Percentiles rank a stretch among this genome's conserved stretches.
These are phyloP conservation scores for Pseudeuparius sepicola DNA, from an alignment of 2,888 invertebrate genomes.

Conservation along the genomic window DNA sequence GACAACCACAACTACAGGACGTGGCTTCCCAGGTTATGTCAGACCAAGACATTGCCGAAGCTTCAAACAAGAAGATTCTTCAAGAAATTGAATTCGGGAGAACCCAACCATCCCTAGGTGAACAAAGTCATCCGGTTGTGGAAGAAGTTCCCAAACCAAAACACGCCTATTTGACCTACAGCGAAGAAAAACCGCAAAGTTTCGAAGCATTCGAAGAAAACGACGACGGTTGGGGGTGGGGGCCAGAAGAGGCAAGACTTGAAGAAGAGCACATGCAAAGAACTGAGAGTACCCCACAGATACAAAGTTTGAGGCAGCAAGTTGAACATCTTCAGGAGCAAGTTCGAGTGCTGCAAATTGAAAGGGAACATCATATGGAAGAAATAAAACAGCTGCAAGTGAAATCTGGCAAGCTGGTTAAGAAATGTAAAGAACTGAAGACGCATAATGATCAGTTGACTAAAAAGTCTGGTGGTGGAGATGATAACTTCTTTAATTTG, in stretches of 20 bases:
- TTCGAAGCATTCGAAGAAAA: constrained; percentile 34
- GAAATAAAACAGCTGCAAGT: constrained; percentile 56
- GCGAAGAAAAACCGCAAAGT: constrained; percentile 23
- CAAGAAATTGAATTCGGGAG: constrained; percentile 18
- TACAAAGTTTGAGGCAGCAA: constrained; percentile 30
- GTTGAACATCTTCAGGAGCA: constrained; percentile 48
- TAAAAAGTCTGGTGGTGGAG: constrained; percentile 20
- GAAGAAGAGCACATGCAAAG: constrained; percentile 40
- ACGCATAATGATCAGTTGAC: constrained; percentile 49
- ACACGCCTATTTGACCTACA: constrained; percentile 33
- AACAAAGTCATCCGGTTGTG: constrained; percentile 20
- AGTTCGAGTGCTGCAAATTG: constrained; percentile 48
- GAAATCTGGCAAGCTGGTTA: constrained; percentile 68
- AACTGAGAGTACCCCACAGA: constrained; percentile 26
- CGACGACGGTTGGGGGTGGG: constrained; percentile 55
- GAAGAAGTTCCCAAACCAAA: constrained; percentile 29
- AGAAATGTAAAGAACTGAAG: constrained; percentile 78
- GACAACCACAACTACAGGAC: no score
- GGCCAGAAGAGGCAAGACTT: constrained; percentile 43
- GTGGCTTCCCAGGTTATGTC: constrained; percentile 20
- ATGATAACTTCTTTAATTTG: constrained; percentile 47
- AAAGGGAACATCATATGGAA: constrained; percentile 47
- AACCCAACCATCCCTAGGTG: constrained; percentile 7
- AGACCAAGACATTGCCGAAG: constrained; percentile 14
- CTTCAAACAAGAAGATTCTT: constrained; percentile 15